Evolutionary conservation across 2,113 vertebrate genomes (phyloP).

Genomic region (Pristiophorus japonicus): DNA sequence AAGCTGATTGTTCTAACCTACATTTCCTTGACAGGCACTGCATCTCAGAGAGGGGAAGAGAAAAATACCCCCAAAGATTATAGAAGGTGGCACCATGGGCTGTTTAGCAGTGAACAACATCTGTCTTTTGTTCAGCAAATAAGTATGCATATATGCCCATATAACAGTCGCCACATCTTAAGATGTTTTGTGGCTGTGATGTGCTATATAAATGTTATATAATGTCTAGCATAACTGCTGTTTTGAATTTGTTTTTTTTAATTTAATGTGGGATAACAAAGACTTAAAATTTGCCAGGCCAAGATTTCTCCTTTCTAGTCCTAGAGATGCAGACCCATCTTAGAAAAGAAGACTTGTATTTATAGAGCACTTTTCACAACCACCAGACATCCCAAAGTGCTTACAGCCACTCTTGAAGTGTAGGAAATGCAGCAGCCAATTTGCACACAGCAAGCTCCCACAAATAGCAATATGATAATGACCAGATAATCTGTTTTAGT

Average conservation of each 20-base stretch:
- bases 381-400: no score
- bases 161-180: neutral
- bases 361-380: no score
- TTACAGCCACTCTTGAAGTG: no score
- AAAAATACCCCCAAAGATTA: neutral
- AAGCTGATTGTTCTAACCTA: conserved; percentile 46
- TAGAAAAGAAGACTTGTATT: no score
- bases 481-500: no score
- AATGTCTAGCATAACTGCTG: neutral
- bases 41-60: neutral
- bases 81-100: neutral
- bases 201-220: neutral
- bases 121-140: neutral
- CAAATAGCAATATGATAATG: no score
- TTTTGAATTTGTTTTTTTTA: neutral
- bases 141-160: neutral
- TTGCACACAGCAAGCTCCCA: no score
- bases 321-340: no score
- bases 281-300: neutral
- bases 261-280: neutral
- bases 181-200: neutral
- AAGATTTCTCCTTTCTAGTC: neutral
- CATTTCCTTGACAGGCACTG: neutral
- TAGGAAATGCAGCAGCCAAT: no score
- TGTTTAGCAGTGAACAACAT: neutral